Conservation (phyloP, 2,113 vertebrate genomes). For the Otocyon megalotis region DNA sequence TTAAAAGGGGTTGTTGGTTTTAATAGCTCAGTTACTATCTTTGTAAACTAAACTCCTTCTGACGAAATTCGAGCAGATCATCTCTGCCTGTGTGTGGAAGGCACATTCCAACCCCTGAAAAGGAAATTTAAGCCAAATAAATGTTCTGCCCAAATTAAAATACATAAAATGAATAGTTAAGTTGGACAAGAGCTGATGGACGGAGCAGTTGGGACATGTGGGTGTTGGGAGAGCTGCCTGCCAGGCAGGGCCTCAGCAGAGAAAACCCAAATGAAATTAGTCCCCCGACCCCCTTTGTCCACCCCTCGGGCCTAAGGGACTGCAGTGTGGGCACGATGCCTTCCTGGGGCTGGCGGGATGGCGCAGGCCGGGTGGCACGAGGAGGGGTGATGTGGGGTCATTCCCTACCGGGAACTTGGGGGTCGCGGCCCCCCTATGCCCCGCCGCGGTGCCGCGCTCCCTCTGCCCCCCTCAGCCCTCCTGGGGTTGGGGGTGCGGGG, state of each 20-base stretch:
- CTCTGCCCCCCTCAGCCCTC: not conserved
- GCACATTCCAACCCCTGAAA: conserved; percentile 85
- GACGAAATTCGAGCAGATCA: conserved; percentile 85
- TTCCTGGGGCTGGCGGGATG: not conserved
- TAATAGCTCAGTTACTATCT: conserved; percentile 90
- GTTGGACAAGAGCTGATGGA: conserved; percentile 84
- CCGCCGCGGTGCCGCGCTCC: accelerated
- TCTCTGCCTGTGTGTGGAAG: conserved; percentile 83
- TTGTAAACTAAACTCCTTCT: conserved; percentile 90
- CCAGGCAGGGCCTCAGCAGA: conserved; percentile 75
- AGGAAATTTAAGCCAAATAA: conserved; percentile 88
- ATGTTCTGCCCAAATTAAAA: conserved; percentile 87
- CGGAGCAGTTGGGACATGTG: conserved; percentile 82
- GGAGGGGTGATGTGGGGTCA: not conserved
- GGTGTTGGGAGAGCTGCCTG: conserved; percentile 75
- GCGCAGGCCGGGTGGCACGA: not conserved
- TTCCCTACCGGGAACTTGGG: not conserved
- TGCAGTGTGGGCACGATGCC: not conserved
- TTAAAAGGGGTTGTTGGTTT: conserved; percentile 91
- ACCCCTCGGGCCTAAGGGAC: conserved; percentile 17
- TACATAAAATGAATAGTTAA: conserved; percentile 87
- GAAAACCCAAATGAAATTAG: conserved; percentile 74
- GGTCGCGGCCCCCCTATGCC: accelerated
- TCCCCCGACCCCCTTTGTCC: conserved; percentile 73
- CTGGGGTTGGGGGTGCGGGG: no score